Evolutionary conservation across 2,113 vertebrate genomes (phyloP).

Genomic region (Columba janthina): DNA sequence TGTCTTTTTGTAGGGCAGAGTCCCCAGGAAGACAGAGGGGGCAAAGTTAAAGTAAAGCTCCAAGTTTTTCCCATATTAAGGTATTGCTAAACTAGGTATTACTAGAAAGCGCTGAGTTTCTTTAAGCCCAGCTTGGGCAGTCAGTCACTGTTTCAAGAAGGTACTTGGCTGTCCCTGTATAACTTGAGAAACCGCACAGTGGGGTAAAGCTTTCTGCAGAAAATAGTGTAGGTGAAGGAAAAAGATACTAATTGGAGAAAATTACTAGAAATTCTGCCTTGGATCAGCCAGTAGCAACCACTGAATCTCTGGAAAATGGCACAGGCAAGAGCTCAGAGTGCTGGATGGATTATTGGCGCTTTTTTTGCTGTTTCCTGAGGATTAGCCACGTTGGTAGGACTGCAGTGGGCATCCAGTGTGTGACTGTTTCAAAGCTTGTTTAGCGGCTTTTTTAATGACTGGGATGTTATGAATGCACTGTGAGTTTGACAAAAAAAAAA

Average conservation of each 20-base stretch:
- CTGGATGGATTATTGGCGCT: not conserved
- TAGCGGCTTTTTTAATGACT: not conserved
- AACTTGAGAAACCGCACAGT: not conserved
- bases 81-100: not conserved
- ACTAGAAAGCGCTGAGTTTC: not conserved
- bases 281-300: not conserved
- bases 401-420: not conserved
- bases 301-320: not conserved
- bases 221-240: not conserved
- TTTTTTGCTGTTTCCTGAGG: constrained; percentile 46
- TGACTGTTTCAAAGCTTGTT: not conserved
- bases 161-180: not conserved
- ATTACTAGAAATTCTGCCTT: constrained; percentile 19
- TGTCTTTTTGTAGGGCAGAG: not conserved
- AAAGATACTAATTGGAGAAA: constrained; percentile 41
- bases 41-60: not conserved
- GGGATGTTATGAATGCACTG: not conserved
- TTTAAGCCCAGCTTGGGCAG: not conserved
- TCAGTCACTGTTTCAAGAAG: not conserved
- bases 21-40: not conserved
- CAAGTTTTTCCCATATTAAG: not conserved
- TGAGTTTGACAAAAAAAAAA: not conserved
- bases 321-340: not conserved
- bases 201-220: not conserved
- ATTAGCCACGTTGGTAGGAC: not conserved